Percentiles rank a stretch among this genome's conserved stretches.
Evolutionary conservation across 2,888 invertebrate species (phyloP).

Genomic region (Pheosia gnoma): DNA sequence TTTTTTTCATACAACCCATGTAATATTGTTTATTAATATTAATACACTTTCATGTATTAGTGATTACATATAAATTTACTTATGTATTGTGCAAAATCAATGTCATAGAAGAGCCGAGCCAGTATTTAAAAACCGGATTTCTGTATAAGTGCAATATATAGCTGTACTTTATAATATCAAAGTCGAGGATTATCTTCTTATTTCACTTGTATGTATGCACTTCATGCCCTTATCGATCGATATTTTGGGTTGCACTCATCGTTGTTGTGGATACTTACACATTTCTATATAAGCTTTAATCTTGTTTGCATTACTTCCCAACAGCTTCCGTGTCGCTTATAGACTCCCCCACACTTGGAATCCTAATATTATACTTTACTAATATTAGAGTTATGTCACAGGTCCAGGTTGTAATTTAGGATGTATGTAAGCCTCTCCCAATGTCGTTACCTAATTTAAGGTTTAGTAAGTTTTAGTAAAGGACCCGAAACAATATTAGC

Average conservation of each 20-base stretch:
- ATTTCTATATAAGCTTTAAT: constrained; percentile 57
- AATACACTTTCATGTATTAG: constrained; percentile 52
- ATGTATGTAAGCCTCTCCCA: constrained; percentile 71
- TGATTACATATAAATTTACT: constrained; percentile 34
- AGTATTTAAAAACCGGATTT: constrained; percentile 81
- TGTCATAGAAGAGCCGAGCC: constrained; percentile 78
- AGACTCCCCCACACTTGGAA: constrained; percentile 58
- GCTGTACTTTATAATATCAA: constrained; percentile 55
- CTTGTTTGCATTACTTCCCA: constrained; percentile 70
- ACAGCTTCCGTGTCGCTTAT: constrained; percentile 72
- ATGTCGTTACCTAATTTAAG: constrained; percentile 75
- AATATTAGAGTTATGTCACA: constrained; percentile 72
- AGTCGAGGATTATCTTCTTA: constrained; percentile 22
- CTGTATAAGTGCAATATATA: constrained; percentile 79
- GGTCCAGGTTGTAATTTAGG: constrained; percentile 80
- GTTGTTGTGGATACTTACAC: constrained; percentile 43
- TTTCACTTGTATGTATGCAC: constrained; percentile 20
- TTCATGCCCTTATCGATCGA: constrained; percentile 29
- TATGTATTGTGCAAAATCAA: constrained; percentile 56
- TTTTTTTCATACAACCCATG: constrained; percentile 30
- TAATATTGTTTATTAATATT: constrained; percentile 49
- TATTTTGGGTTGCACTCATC: constrained; percentile 46
- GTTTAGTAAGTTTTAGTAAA: constrained; percentile 67
- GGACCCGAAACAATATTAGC: constrained; percentile 69
- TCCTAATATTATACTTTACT: constrained; percentile 68